phyloP scores from a whole-genome alignment of 2,888 invertebrate genomes.

The Dasypolia templi region DNA sequence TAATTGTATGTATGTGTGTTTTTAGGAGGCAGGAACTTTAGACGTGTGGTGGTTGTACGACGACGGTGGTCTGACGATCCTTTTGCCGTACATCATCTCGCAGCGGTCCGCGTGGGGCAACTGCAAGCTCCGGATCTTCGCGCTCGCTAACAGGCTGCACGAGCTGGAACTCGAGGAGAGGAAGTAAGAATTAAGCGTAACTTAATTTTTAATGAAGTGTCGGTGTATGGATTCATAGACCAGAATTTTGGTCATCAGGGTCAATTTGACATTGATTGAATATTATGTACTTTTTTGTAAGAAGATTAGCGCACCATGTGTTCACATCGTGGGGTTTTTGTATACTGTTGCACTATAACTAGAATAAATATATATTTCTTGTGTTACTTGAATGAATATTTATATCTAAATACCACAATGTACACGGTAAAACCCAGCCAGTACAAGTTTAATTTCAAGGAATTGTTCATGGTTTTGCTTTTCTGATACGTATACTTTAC shows the following conservation, averaged over 20 bases:
- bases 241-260: not conserved
- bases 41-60: constrained; percentile 99
- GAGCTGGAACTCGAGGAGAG: constrained; percentile 95
- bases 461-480: not conserved
- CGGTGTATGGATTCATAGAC: no score
- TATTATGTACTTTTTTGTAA: not conserved
- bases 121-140: constrained; percentile 95
- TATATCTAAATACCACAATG: not conserved
- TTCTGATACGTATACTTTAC: constrained; percentile 44
- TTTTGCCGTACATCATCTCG: constrained; percentile 96
- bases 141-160: constrained; percentile 94
- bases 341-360: not conserved
- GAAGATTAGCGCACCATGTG: not conserved
- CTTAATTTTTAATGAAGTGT: not conserved
- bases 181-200: constrained; percentile 91
- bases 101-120: constrained; percentile 94
- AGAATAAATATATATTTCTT: not conserved
- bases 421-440: not conserved
- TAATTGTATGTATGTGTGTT: not conserved
- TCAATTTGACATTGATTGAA: not conserved
- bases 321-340: not conserved
- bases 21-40: constrained; percentile 94
- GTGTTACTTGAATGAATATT: not conserved
- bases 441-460: not conserved
- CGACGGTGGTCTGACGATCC: constrained; percentile 96